Percentiles rank a stretch among this genome's conserved stretches.
These are phyloP conservation scores for Odontomyia ornata DNA, from an alignment of 2,888 invertebrate species.

Conservation along the genomic window DNA sequence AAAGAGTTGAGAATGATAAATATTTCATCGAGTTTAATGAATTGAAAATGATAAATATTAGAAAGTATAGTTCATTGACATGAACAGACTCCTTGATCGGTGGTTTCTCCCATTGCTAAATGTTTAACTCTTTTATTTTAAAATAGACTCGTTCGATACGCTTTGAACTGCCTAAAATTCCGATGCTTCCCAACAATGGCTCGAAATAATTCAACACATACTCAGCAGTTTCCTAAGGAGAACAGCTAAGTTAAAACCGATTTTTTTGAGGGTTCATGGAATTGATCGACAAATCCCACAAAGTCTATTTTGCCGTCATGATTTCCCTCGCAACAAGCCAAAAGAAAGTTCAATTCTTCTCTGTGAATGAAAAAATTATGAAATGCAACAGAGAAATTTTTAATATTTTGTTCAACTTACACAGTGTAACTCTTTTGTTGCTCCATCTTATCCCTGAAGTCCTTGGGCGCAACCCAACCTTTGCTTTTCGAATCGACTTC, in stretches of 20 bases:
- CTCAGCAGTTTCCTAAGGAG: constrained; percentile 94
- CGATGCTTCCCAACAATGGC: constrained; percentile 97
- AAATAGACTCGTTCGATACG: constrained; percentile 98
- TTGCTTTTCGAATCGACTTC: constrained; percentile 95
- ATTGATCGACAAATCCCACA: constrained; percentile 96
- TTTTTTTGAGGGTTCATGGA: constrained; percentile 99
- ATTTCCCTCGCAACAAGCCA: constrained; percentile 97
- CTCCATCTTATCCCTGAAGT: no score
- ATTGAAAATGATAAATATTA: no score
- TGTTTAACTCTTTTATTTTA: constrained; percentile 98
- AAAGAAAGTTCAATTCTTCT: constrained; percentile 98
- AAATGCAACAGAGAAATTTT: no score
- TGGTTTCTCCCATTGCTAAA: constrained; percentile 99
- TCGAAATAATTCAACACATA: constrained; percentile 98
- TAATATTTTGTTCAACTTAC: no score
- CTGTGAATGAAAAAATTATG: no score
- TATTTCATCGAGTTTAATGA: no score
- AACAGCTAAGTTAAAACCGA: constrained; percentile 98
- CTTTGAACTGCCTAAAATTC: constrained; percentile 99
- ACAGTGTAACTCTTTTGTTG: no score
- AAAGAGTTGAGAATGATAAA: no score
- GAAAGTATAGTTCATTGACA: no score
- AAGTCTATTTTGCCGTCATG: constrained; percentile 99
- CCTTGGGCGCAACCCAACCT: no score
- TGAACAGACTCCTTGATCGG: constrained; percentile 99